A percentile compares a stretch with the other conserved stretches of the same genome.
Evolutionary conservation across 1,140 invertebrate species (phyloP).

Genomic region (Drosophila chauvacae): DNA sequence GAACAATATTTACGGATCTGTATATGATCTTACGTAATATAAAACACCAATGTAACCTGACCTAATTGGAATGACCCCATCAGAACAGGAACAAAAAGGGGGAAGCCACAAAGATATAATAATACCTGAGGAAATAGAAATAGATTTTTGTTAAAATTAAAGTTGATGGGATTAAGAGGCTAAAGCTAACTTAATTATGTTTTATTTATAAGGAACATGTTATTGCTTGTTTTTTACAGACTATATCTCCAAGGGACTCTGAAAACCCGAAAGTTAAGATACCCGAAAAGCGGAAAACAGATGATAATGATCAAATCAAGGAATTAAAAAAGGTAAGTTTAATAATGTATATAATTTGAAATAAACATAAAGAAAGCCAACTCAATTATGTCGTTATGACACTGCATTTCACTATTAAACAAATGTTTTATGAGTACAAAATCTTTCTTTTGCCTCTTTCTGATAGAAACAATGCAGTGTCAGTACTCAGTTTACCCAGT

Average conservation of each 20-base stretch:
- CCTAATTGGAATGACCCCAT: slow-evolving; percentile 11
- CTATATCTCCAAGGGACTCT: slow-evolving; percentile 49
- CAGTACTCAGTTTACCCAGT: background rate
- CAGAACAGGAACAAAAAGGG: background rate
- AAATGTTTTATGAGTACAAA: background rate
- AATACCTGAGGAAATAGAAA: slow-evolving; percentile 7
- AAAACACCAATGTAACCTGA: slow-evolving; percentile 35
- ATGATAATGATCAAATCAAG: slow-evolving; percentile 87
- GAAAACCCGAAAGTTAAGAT: slow-evolving; percentile 87
- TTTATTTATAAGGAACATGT: background rate
- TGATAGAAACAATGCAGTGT: background rate
- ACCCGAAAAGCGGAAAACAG: slow-evolving; percentile 89
- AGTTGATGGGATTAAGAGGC: slow-evolving; percentile 4
- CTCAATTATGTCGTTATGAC: background rate
- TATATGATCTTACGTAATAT: slow-evolving; percentile 40
- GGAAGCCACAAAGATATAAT: slow-evolving; percentile 11
- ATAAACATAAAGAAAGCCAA: background rate
- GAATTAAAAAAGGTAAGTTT: slow-evolving; percentile 89
- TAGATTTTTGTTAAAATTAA: slow-evolving; percentile 8
- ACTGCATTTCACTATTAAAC: background rate
- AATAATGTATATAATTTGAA: background rate
- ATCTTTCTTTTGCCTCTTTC: background rate
- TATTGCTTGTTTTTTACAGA: slow-evolving; percentile 30
- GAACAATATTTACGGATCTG: slow-evolving; percentile 45
- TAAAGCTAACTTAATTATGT: slow-evolving; percentile 1